Base-by-base conservation (phyloP, 2,888 invertebrate species). In the Ptilodon capucinus region DNA sequence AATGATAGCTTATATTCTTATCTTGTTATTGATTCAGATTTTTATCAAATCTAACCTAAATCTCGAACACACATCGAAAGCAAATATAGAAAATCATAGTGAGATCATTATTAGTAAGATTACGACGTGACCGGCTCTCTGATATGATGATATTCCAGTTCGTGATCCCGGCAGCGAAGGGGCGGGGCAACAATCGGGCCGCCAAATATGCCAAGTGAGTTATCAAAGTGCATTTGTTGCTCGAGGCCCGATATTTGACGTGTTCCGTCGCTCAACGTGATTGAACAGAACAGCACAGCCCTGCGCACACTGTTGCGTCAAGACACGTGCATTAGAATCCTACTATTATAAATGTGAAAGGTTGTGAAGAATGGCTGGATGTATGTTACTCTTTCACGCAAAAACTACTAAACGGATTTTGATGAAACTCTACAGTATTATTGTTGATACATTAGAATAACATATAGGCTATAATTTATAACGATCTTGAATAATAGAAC, bases 141-240 rank as follows among this genome's bases (percentile, higher is more conserved):
- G 19, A 18, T 34, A 16, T 54, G 58, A 58, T 54, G 45, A 38
- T 45, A 50, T 54, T 55, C 57, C 42, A 55, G 46, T 54, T 58
- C 64, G 58, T 64, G 61, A 49, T 38, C 38, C 19, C 18, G 13
- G 6, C 38, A 38, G 38, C 19, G 13, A 38, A 13, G 19, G 38
- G 38, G 38, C 38, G 38, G 38, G 65, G 62, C 68, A 64, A 68
- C 71, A 78, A 81, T 83, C 79, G 69, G 57, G 66, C 76, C 73
- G 65, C 84, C 84, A 82, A 85, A 88, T 82, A 85, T 63, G 75
- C 50, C 38, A 56, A 79, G 66, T 73, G 62, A 80, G 75, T 68
- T 81, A 81, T 76, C 76, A 79, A 76, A 78, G 75, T 70, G 74
- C 76, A 71, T 62, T 55, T 52, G 55, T 34, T 57, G 80, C 79